These are phyloP conservation scores for Corythornis leucogaster DNA, from an alignment of 2,797 vertebrate genomes.

Conservation along the genomic window DNA sequence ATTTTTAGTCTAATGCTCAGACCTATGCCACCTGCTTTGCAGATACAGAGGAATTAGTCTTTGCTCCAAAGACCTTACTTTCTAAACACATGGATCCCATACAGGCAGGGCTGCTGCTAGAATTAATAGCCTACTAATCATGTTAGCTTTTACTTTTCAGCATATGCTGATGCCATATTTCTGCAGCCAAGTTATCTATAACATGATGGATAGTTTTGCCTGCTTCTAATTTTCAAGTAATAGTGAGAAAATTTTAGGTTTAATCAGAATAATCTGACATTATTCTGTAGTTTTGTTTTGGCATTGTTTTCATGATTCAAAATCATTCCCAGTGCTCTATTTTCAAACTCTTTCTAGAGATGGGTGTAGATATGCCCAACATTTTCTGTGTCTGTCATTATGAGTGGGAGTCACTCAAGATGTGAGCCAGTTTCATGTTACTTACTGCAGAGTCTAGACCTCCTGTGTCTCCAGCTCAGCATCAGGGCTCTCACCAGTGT, in stretches of 20 bases:
- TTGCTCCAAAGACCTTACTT: not conserved
- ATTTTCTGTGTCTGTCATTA: not conserved
- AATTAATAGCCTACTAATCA: constrained; percentile 39
- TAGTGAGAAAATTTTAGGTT: not conserved
- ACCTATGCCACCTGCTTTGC: not conserved
- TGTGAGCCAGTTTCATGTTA: not conserved
- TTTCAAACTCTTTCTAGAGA: not conserved
- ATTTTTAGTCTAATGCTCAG: not conserved
- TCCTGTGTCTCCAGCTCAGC: not conserved
- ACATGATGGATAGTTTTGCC: constrained; percentile 8
- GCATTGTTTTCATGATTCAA: not conserved
- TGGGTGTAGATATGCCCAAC: not conserved
- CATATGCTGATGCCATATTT: constrained; percentile 31
- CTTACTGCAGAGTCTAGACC: not conserved
- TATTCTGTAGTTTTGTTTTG: not conserved
- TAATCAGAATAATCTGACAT: constrained; percentile 19
- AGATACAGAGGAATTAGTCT: not conserved
- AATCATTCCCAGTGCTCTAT: not conserved
- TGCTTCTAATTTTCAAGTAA: constrained; percentile 49
- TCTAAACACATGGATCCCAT: constrained; percentile 8
- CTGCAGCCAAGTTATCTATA: constrained; percentile 40
- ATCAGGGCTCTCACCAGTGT: not conserved
- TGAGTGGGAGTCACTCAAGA: not conserved
- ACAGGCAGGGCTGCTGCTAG: not conserved
- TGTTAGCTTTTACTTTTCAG: constrained; percentile 40